Evolutionary conservation across 2,888 invertebrate genomes (phyloP).

Genomic region (Tribolium freemani): DNA sequence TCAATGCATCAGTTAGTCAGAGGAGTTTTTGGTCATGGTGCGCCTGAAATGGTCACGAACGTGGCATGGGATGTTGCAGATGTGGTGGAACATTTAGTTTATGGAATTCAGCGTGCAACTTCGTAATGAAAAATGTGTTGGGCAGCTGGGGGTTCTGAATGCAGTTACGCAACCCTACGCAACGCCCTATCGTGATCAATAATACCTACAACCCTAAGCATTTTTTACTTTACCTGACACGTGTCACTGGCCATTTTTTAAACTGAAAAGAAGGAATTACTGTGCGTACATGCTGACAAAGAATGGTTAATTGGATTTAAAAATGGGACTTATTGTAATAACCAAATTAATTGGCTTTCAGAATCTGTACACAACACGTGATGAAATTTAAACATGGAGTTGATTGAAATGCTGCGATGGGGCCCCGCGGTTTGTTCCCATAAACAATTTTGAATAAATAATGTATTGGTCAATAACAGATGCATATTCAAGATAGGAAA

Average conservation of each 20-base stretch:
- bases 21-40: neutral
- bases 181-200: neutral
- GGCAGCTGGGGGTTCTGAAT: constrained; percentile 37
- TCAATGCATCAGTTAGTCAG: neutral
- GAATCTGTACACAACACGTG: neutral
- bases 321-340: neutral
- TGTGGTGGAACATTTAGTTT: neutral
- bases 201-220: neutral
- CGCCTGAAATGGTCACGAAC: neutral
- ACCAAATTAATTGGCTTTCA: neutral
- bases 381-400: neutral
- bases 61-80: neutral
- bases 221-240: neutral
- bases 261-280: neutral
- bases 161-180: constrained; percentile 47
- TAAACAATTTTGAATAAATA: constrained; percentile 3
- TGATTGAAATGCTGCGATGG: neutral
- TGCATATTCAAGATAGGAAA: neutral
- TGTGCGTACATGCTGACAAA: neutral
- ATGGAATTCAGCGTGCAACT: neutral
- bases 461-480: neutral
- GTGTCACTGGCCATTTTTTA: neutral
- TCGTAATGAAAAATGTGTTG: constrained; percentile 12
- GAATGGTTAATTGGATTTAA: neutral
- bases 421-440: neutral